Percentiles rank a stretch among this genome's conserved stretches.
Conservation (phyloP, 1,140 invertebrate species). For the Cepaea nemoralis region DNA sequence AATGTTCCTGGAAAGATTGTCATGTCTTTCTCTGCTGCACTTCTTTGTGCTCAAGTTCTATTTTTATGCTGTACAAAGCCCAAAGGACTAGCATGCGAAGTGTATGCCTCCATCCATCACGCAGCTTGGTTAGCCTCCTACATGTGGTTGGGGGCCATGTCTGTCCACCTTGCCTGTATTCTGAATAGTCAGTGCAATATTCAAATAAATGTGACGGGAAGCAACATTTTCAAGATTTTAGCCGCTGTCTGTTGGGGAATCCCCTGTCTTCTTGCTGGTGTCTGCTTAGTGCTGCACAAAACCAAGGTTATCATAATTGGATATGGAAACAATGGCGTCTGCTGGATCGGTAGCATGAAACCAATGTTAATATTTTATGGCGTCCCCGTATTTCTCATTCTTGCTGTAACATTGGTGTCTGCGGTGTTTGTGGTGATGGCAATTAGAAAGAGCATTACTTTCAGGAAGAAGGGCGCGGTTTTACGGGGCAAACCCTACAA, state of each 20-base stretch:
- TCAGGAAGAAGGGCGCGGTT: slow-evolving; percentile 51
- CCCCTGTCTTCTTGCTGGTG: slow-evolving; percentile 16
- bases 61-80: slow-evolving; percentile 57
- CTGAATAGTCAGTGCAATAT: slow-evolving; percentile 56
- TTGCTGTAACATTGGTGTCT: slow-evolving; percentile 56
- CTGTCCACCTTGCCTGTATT: slow-evolving; percentile 77
- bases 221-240: background rate
- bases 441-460: slow-evolving; percentile 59
- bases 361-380: slow-evolving; percentile 57
- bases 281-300: slow-evolving; percentile 19
- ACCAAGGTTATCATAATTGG: background rate
- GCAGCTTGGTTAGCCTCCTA: slow-evolving; percentile 74
- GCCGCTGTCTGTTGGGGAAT: slow-evolving; percentile 3
- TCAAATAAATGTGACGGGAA: background rate
- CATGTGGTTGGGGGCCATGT: slow-evolving; percentile 75
- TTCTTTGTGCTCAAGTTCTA: slow-evolving; percentile 71
- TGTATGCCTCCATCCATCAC: slow-evolving; percentile 70
- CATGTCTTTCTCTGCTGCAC: slow-evolving; percentile 69
- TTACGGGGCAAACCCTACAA: slow-evolving; percentile 49
- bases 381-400: slow-evolving; percentile 56
- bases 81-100: slow-evolving; percentile 46
- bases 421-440: slow-evolving; percentile 66
- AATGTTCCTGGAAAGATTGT: slow-evolving; percentile 74
- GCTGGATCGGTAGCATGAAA: slow-evolving; percentile 67
- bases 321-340: slow-evolving; percentile 43